Evolutionary conservation across 2,888 invertebrate genomes (phyloP), one percentile per base, ranked within the genome.

Genomic region (Lepetodrilus schrolli): DNA sequence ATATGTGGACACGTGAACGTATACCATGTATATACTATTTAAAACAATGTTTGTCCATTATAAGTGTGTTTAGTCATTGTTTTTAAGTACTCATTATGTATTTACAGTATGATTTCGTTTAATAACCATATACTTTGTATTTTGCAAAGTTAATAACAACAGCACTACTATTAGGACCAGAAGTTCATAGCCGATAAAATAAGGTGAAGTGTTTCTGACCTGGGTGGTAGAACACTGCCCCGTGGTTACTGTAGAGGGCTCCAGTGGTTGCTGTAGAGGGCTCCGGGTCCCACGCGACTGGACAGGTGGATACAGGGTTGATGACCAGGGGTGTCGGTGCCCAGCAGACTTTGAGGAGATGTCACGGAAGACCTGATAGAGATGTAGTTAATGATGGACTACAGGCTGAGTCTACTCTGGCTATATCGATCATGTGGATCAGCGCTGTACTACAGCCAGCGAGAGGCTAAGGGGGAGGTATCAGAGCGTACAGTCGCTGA

Each of bases 221-320:
- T 58, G 58, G 30, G 58, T 58, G 30, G 30, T 58, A 8, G 58
- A 58, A 58, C 58, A 58, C 58, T 58, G 58, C 58, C 58, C 58
- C 58, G 58, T 58, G 13, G 23, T 58, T 23, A 58, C 58, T 13
- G 58, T 34, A 30, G 17, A 26, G 43, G 43, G 13, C 58, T 30
- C 58, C 58, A 58, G 58, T 17, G 17, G 30, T n/a, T 48, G 48
- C 17, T 17, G 20, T 48, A 20, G 4, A 48, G 48, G 17, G 48
- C 17, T 17, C 4, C 48, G 48, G 17, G n/a, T 48, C n/a, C n/a
- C n/a, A n/a, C n/a, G n/a, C 4, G 48, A 48, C 21, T n/a, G 58
- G 34, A 30, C 5, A 34, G 58, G 5, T 13, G 34, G 58, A 58
- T 23, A 34, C 26, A 30, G 21, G 17, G 34, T 30, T 34, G 30